These are phyloP conservation scores for Prosopocoilus inquinatus DNA, from an alignment of 2,888 invertebrate species.

Conservation along the genomic window DNA sequence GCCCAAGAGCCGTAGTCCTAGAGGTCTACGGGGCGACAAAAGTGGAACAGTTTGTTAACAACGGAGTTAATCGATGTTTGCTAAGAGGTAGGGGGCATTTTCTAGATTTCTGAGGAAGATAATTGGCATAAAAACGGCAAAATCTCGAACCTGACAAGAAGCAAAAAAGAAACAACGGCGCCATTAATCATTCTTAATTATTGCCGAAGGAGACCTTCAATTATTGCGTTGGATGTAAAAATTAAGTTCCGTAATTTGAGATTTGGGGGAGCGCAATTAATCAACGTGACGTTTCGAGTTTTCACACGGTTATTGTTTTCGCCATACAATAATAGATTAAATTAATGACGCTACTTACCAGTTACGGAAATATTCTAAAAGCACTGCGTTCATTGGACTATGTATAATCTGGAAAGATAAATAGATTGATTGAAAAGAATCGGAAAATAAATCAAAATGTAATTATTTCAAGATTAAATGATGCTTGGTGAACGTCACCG, in stretches of 20 bases:
- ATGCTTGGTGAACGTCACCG: slow-evolving; percentile 33
- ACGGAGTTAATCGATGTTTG: slow-evolving; percentile 29
- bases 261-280: too few relatives aligned
- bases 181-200: neutral
- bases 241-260: too few relatives aligned
- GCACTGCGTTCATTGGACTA: too few relatives aligned
- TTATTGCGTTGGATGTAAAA: too few relatives aligned
- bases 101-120: slow-evolving; percentile 26
- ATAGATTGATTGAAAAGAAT: too few relatives aligned
- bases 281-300: too few relatives aligned
- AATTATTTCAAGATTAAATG: slow-evolving; percentile 24
- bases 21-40: slow-evolving; percentile 26
- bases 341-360: too few relatives aligned
- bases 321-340: too few relatives aligned
- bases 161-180: slow-evolving; percentile 6
- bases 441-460: slow-evolving; percentile 15
- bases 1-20: slow-evolving; percentile 24
- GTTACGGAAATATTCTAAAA: too few relatives aligned
- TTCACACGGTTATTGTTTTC: too few relatives aligned
- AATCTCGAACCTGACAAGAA: neutral
- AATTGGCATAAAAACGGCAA: slow-evolving; percentile 18
- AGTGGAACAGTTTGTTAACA: slow-evolving; percentile 29
- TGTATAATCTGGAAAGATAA: too few relatives aligned
- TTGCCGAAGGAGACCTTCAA: too few relatives aligned
- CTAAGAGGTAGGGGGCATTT: slow-evolving; percentile 29